Evolutionary conservation across 1,140 invertebrate genomes (phyloP), one percentile per base, ranked within the genome.

Genomic region (Nylanderia fulva): DNA sequence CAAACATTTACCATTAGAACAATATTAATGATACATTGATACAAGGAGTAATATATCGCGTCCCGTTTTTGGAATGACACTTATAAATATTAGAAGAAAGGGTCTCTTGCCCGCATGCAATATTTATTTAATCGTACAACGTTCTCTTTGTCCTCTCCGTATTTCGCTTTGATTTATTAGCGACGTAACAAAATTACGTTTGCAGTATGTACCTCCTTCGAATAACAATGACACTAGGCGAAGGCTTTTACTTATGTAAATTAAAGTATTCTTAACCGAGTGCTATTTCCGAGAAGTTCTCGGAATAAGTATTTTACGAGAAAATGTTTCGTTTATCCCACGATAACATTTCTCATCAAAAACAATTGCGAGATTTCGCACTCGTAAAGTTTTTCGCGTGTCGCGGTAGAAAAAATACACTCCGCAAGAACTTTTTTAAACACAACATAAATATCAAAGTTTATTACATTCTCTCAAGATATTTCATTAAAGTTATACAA

Each of bases 201-300:
- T 71, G 36, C 15, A 58, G 48, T 27, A 71, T 80, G 64, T 56
- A 63, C 33, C 42, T 56, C 52, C 33, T 42, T n/a, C 33, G 18
- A 29, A 36, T 27, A 71, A 80, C n/a, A 80, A 66, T 36, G 64
- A 21, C 64, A 71, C 77, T 71, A 71, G 69, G 64, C 36, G 36
- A 80, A 80, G 77, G 77, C 64, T 80, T 71, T 71, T 58, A 71
- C 77, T 80, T 80, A 71, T 80, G 77, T 69, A 71, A 80, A 80
- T 80, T 71, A 80, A 80, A 80, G 64, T 80, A 71, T 80, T 80
- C 64, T 80, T 80, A 80, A 80, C 64, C 77, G 7, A 80, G 64
- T 80, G 52, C 64, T 71, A 71, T 80, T 80, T 58, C 64, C 36
- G 64, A 71, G 76, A 69, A 42, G 21, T 36, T 71, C 77, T 71